A percentile compares a stretch with the other conserved stretches of the same genome.
phyloP scores from a whole-genome alignment of 53 echinoderm and acorn worm genomes.

The Hippasteria phrygiana region DNA sequence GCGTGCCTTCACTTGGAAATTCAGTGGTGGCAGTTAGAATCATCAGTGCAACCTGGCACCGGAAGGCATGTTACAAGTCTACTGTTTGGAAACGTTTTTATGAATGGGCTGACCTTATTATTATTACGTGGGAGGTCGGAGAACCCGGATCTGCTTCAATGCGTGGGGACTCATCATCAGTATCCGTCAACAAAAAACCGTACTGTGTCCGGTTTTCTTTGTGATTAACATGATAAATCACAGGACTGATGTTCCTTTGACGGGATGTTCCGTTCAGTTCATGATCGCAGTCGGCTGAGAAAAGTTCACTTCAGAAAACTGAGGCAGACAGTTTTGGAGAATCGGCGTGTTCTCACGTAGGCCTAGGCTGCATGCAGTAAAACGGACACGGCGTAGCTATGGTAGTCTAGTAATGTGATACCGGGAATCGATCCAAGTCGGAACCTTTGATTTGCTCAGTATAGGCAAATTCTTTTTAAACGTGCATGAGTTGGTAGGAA shows the following conservation, averaged over 20 bases:
- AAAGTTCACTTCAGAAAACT: neutral
- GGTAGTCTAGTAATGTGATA: neutral
- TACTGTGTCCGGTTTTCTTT: neutral
- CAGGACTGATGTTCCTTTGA: neutral
- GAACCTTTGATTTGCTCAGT: neutral
- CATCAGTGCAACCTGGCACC: no score
- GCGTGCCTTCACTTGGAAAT: no score
- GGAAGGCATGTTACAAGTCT: neutral
- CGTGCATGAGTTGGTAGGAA: no score
- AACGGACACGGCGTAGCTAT: neutral
- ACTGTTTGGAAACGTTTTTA: neutral
- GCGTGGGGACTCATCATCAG: neutral
- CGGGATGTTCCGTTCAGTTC: neutral
- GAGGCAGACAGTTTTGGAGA: no score
- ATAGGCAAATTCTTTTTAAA: neutral
- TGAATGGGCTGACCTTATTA: neutral
- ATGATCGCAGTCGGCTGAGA: neutral
- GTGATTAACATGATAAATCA: neutral
- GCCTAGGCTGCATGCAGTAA: neutral
- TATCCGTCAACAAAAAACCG: neutral
- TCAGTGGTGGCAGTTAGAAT: no score
- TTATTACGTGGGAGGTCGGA: neutral
- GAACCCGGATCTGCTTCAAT: conserved; percentile 8
- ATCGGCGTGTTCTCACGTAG: no score
- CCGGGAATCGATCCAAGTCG: neutral